Evolutionary conservation across 1,140 invertebrate genomes (phyloP), one percentile per base, ranked within the genome.

Genomic region (Battus philenor): DNA sequence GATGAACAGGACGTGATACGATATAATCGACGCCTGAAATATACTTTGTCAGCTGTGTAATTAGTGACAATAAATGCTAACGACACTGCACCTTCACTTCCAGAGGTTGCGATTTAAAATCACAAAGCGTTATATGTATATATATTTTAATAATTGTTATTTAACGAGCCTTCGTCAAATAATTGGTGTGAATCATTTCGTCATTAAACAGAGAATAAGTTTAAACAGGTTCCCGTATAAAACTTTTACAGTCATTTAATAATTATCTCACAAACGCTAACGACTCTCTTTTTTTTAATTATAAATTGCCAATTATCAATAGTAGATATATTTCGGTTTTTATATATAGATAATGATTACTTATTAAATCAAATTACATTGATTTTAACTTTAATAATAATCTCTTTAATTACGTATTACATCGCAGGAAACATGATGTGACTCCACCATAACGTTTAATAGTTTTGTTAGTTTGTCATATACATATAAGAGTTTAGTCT

Each of bases 1-100:
- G 2, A 20, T 20, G 6, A 20, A 20, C 18, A 20, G 2, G 6
- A 20, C 30, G 36, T 10, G 36, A 2, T 27, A 24, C 24, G 13
- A 29, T 38, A 17, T 22, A 36, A 36, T 36, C 16, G 16, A 36
- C 29, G n/a, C 10, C n/a, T n/a, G n/a, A n/a, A 26, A 27, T 41
- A 24, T 13, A n/a, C 8, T 27, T 16, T 30, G 15, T 22, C 11
- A 33, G 29, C 29, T 46, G 22, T 22, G 27, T 50, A 57, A 53
- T 53, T 47, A 44, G 12, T 43, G 45, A 43, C 45, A 51, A 38
- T 29, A 51, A 48, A 41, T 43, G 30, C 16, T 36, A 38, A 44
- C 50, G 50, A 47, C 51, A 53, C 46, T 22, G 18, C 18, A 47
- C 22, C 47, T 44, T 50, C 41, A 56, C 24, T 11, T 13, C 22